Evolutionary conservation across 2,113 vertebrate species (phyloP).

Genomic region (Falco punctatus): DNA sequence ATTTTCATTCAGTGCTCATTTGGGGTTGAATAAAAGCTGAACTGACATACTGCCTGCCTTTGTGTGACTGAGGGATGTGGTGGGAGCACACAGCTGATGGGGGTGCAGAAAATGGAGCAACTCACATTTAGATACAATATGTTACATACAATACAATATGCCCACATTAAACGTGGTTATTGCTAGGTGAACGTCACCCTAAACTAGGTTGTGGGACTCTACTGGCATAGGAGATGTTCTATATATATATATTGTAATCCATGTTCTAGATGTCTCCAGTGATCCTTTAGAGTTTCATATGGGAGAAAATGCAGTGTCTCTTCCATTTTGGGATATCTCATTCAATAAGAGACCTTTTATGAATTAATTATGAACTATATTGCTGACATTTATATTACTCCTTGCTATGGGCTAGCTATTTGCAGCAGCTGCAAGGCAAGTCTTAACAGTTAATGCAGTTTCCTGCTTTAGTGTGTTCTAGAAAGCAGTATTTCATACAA

Average conservation of each 20-base stretch:
- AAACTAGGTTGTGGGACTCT: background rate
- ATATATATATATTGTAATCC: background rate
- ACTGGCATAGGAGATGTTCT: background rate
- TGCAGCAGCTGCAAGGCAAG: background rate
- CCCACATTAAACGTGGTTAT: background rate
- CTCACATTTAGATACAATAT: background rate
- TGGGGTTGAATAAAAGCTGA: background rate
- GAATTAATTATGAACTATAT: background rate
- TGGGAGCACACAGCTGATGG: background rate
- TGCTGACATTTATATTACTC: background rate
- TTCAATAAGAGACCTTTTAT: background rate
- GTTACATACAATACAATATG: background rate
- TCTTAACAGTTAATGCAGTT: background rate
- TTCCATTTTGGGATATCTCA: background rate
- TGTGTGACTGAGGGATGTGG: background rate
- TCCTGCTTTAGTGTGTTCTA: background rate
- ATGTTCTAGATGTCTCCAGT: background rate
- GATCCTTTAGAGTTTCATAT: background rate
- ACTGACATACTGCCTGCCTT: background rate
- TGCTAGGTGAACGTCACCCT: background rate
- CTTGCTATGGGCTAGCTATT: background rate
- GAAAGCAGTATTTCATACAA: background rate
- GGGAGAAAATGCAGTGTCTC: background rate
- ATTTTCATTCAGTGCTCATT: background rate
- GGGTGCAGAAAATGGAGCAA: background rate